Evolutionary conservation across 2,113 vertebrate species (phyloP), one percentile per base, ranked within the genome.

Genomic region (Takifugu bimaculatus): DNA sequence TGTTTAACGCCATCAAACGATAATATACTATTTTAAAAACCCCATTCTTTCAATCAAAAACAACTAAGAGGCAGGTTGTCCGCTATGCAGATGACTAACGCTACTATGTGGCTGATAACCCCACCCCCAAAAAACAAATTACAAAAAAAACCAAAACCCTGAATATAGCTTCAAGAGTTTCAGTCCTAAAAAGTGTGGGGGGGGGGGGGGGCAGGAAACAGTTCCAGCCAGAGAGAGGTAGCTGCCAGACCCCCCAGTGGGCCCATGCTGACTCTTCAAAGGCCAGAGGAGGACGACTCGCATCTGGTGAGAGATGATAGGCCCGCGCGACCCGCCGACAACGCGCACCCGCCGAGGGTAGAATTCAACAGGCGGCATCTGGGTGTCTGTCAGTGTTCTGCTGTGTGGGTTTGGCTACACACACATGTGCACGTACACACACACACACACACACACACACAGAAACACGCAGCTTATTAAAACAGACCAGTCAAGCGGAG

Each of bases 401-500:
- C 66, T 70, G 61, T n/a, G 53, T 32, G 50, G n/a, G 59, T 54
- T 1, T 1, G 15, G 63, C 68, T 68, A 55, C 52, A 25, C 6
- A 51, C 47, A 26, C 11, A n/a, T 14, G 28, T 26, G 25, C 47
- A 65, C 44, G 15, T 5, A 54, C 50, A 27, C n/a, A n/a, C 28
- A 42, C 47, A 55, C 51, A 25, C 47, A 55, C 51, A 25, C 5
- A 54, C 50, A 27, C n/a, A n/a, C 50, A 51, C 6, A 61, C 61
- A 53, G 45, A 29, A 57, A 32, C 51, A 50, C 60, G 47, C 13
- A 69, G 56, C 75, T 78, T 72, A 73, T 82, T 84, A 84, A 87
- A 82, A 78, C 55, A 57, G 72, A 64, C 79, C 72, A 75, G 45
- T 68, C 70, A 65, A 73, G 78, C 81, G 50, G 72, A 83, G 69